Percentiles rank a stretch among this genome's conserved stretches.
These are phyloP conservation scores for Burhinus oedicnemus DNA, from an alignment of 2,113 vertebrate species.

Conservation along the genomic window DNA sequence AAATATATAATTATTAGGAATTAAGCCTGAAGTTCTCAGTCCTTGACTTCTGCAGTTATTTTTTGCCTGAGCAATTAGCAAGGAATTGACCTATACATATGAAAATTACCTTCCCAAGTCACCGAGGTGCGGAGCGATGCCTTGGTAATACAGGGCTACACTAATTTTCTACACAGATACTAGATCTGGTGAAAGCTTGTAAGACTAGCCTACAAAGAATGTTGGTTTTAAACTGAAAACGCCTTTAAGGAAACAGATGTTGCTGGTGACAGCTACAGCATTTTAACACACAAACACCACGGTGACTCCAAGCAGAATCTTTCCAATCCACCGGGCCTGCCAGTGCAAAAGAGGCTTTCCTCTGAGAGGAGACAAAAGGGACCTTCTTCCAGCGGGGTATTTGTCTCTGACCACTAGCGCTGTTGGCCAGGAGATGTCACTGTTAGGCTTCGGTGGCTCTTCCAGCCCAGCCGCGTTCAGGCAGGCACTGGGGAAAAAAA, in stretches of 20 bases:
- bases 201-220: not conserved
- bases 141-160: rapidly evolving
- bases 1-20: not conserved
- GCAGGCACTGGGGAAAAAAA: not conserved
- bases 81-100: not conserved
- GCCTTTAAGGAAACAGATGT: not conserved
- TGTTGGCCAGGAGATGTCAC: slow-evolving; percentile 58
- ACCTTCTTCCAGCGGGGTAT: not conserved
- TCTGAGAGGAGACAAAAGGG: not conserved
- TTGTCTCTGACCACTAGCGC: not conserved
- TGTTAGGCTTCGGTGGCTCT: slow-evolving; percentile 28
- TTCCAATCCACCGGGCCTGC: not conserved
- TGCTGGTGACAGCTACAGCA: not conserved
- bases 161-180: not conserved
- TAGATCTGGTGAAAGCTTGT: not conserved
- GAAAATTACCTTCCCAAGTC: not conserved
- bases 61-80: not conserved
- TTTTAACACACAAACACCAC: not conserved
- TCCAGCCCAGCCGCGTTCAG: not conserved
- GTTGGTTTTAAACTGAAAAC: not conserved
- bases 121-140: not conserved
- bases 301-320: not conserved
- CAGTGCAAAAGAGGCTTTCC: not conserved
- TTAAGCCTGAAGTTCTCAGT: not conserved
- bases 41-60: not conserved